phyloP scores from a whole-genome alignment of 92 coral and sea anemone species.

The Porites divaricata region DNA sequence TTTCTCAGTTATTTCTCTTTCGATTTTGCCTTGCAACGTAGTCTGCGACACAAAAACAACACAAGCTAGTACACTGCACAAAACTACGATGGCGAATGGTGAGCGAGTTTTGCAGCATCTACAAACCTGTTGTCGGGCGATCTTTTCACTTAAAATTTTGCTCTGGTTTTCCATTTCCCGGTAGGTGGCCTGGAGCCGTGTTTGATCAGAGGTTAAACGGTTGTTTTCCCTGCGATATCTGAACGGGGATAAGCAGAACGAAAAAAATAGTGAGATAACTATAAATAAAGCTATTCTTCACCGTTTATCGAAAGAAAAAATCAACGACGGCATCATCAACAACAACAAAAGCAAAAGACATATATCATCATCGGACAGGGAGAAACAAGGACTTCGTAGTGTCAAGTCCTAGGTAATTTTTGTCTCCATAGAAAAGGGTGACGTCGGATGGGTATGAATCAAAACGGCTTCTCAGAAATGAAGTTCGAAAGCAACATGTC shows the following conservation, averaged over 20 bases:
- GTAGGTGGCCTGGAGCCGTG: slow-evolving; percentile 78
- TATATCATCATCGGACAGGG: too few relatives aligned
- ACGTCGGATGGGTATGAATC: too few relatives aligned
- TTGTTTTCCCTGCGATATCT: slow-evolving; percentile 89
- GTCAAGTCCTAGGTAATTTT: too few relatives aligned
- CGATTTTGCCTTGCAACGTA: slow-evolving; percentile 43
- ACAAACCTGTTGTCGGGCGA: slow-evolving; percentile 74
- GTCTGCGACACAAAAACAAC: slow-evolving; percentile 10
- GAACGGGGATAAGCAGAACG: background rate
- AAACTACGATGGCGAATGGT: background rate
- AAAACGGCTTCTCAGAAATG: too few relatives aligned
- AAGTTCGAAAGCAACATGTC: too few relatives aligned
- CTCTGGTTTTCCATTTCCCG: slow-evolving; percentile 79
- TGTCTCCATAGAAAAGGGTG: too few relatives aligned
- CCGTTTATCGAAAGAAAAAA: too few relatives aligned
- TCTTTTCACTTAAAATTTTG: slow-evolving; percentile 69
- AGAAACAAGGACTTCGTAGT: too few relatives aligned
- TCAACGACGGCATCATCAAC: too few relatives aligned
- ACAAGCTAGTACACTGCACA: background rate
- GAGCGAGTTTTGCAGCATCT: background rate
- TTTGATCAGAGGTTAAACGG: slow-evolving; percentile 75
- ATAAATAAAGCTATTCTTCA: too few relatives aligned
- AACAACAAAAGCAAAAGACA: too few relatives aligned
- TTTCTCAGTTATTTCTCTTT: slow-evolving; percentile 46
- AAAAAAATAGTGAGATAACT: too few relatives aligned